phyloP scores from a whole-genome alignment of 1,140 invertebrate genomes.

The Rhopalosiphum padi region DNA sequence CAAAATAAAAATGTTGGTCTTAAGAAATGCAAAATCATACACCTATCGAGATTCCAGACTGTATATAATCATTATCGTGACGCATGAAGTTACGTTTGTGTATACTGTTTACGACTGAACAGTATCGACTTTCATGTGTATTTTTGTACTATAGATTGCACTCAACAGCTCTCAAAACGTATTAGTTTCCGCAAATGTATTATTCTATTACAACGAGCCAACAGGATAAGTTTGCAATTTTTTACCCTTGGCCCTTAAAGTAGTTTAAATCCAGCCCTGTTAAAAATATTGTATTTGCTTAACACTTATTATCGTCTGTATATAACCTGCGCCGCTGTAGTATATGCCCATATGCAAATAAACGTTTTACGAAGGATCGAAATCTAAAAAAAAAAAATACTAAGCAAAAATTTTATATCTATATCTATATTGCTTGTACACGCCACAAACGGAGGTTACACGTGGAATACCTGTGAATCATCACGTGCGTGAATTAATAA shows the following conservation, averaged over 20 bases:
- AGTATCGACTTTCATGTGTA: background rate
- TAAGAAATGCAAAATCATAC: background rate
- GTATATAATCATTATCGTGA: background rate
- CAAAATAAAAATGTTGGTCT: background rate
- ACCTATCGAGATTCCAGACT: background rate
- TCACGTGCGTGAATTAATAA: background rate
- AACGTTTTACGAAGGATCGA: background rate
- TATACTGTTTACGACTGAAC: no score
- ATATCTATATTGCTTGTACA: no score
- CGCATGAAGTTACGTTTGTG: background rate
- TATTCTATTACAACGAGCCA: background rate
- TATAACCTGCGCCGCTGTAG: background rate
- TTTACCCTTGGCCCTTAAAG: background rate
- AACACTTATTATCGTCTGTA: background rate
- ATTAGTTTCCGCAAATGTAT: background rate
- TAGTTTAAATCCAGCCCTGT: background rate
- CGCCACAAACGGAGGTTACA: background rate
- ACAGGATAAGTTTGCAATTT: background rate
- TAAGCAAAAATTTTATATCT: background rate
- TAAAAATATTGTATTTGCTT: background rate
- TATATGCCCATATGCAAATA: background rate
- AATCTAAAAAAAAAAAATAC: background rate
- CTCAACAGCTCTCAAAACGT: no score
- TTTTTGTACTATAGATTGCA: no score
- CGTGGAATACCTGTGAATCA: background rate